Evolutionary conservation across 1,140 invertebrate species (phyloP), one percentile per base, ranked within the genome.

Genomic region (Zaprionus tsacasi): DNA sequence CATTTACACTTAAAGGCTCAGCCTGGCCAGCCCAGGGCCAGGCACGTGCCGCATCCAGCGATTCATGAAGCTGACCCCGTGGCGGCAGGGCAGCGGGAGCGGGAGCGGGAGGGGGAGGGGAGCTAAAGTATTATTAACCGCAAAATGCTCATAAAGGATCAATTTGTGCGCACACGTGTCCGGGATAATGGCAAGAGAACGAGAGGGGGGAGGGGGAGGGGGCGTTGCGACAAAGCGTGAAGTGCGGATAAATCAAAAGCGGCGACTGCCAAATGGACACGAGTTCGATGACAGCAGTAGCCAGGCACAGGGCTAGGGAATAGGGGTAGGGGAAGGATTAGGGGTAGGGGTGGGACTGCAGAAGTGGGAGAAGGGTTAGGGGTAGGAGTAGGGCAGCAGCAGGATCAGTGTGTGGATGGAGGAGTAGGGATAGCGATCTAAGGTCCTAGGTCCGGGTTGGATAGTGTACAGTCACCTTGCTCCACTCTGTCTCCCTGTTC

Each of bases 121-220:
- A 61, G 58, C 63, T 74, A 48, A 60, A 76, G 73, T 81, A 89
- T 88, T 88, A 88, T 88, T 89, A 88, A 88, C 85, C 85, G 85
- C 85, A 88, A 90, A 89, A 89, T 90, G 81, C 81, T 90, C 86
- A 89, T 89, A 89, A 89, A 89, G 85, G 81, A 89, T 90, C 85
- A 89, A 89, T 89, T 89, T 89, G 85, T 89, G 85, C 67, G 78
- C 86, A 90, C 85, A 89, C 85, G 85, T 89, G 85, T 58, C 85
- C 35, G 65, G 78, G 85, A 89, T 89, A 88, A 88, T 88, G 81
- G 67, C 57, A 21, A 11, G 21, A n/a, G n/a, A n/a, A n/a, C n/a
- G n/a, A 40, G 2, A 11, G 13, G 27, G 21, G 6, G 11, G 1
- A 30, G 55, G 3, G 52, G 15, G 17, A 17, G 36, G 33, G 21